Evolutionary conservation across 2,797 vertebrate species (phyloP).

Genomic region (Gila robusta): DNA sequence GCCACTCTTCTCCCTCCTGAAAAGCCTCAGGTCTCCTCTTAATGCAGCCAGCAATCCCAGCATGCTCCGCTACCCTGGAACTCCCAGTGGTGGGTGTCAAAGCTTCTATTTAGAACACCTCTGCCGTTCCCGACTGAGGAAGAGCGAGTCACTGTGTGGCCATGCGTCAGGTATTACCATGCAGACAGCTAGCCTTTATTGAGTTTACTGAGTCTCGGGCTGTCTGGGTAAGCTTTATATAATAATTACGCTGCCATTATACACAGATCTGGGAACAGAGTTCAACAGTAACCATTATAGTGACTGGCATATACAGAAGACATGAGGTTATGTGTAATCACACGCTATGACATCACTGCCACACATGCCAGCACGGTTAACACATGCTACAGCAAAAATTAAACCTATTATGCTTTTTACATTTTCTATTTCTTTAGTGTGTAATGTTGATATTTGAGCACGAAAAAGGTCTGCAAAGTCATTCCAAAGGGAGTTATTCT

Average conservation of each 20-base stretch:
- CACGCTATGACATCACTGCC: slow-evolving; percentile 50
- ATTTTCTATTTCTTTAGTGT: not conserved
- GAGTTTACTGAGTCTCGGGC: slow-evolving; percentile 44
- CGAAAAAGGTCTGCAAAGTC: not conserved
- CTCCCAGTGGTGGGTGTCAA: slow-evolving; percentile 78
- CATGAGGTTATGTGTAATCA: slow-evolving; percentile 40
- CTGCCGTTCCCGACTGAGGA: slow-evolving; percentile 34
- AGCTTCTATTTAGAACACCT: slow-evolving; percentile 70
- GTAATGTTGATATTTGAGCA: not conserved
- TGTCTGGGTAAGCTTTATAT: slow-evolving; percentile 52
- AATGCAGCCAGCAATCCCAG: slow-evolving; percentile 78
- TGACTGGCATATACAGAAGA: slow-evolving; percentile 7
- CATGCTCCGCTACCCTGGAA: slow-evolving; percentile 72
- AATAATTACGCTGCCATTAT: slow-evolving; percentile 34
- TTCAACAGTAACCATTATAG: slow-evolving; percentile 24
- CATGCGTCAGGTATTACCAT: slow-evolving; percentile 48
- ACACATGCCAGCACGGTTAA: slow-evolving; percentile 31
- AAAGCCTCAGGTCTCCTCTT: slow-evolving; percentile 63
- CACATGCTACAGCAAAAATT: slow-evolving; percentile 8
- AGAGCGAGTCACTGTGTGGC: slow-evolving; percentile 57
- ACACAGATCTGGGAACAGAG: slow-evolving; percentile 49
- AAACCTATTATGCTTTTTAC: not conserved
- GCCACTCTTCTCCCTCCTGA: slow-evolving; percentile 55
- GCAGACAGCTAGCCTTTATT: slow-evolving; percentile 64
- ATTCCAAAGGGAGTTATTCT: not conserved